A percentile compares a stretch with the other conserved stretches of the same genome.
These are phyloP conservation scores for Ficedula albicollis DNA, from an alignment of 2,797 vertebrate genomes.

Conservation along the genomic window DNA sequence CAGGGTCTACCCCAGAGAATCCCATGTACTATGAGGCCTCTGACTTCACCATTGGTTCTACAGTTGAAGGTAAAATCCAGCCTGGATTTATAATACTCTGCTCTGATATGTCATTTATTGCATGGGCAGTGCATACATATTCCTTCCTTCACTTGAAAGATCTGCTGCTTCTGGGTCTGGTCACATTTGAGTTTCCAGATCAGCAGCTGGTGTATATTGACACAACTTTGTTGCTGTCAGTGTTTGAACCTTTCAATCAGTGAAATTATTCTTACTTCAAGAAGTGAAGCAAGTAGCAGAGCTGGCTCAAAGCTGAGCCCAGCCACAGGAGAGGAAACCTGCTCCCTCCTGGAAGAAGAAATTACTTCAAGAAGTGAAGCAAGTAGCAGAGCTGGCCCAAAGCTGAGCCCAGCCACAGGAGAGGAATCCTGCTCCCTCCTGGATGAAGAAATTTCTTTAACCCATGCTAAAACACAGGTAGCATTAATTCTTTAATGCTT, in stretches of 20 bases:
- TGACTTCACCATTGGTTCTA: conserved; percentile 88
- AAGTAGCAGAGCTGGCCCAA: not conserved
- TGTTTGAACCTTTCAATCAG: not conserved
- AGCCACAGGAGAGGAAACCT: not conserved
- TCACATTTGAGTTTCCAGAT: not conserved
- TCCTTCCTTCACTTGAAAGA: not conserved
- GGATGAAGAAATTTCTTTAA: not conserved
- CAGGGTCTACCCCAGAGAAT: conserved; percentile 78
- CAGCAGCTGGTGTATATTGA: not conserved
- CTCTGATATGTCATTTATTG: not conserved
- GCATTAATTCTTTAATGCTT: not conserved
- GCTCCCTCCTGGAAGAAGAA: not conserved
- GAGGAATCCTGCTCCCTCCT: not conserved
- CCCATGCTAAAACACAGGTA: not conserved
- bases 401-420: not conserved
- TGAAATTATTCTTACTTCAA: not conserved
- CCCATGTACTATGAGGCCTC: conserved; percentile 84
- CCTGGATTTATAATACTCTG: not conserved
- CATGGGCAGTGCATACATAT: not conserved
- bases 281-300: not conserved
- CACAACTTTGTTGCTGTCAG: not conserved
- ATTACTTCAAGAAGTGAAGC: not conserved
- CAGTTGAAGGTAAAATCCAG: conserved; percentile 82
- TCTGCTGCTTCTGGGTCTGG: not conserved
- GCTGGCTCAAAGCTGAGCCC: not conserved